Base-by-base conservation (phyloP, 2,113 vertebrate species). In the Lates calcarifer region DNA sequence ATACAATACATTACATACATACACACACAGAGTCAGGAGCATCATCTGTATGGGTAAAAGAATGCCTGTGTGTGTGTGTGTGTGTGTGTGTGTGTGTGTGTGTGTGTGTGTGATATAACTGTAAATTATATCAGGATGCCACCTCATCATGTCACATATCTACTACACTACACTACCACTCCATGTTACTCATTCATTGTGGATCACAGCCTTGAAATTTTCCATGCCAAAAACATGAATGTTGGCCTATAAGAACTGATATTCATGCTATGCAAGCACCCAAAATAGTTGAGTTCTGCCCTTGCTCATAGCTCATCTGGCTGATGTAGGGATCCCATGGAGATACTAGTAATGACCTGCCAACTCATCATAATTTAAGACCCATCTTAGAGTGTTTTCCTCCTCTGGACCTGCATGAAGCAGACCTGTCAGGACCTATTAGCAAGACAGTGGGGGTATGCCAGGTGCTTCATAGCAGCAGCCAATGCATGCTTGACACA, bases 321-420 rank as follows among this genome's bases (percentile, higher is more conserved):
- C 51, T 80, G 47, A 73, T 67, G 56, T 39, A 72, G 5, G 33
- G 60, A 61, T 61, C 51, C 41, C 61, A 75, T 29, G 64, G 65
- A 81, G 69, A 77, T 64, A 81, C 47, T 55, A 65, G 77, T 77
- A 83, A 91, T 84, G 64, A 79, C 77, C 82, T 84, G 79, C 82
- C 90, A 82, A 70, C 47, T 74, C 63, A 62, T 90, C 85, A 89
- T 81, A 60, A 86, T 77, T 83, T 78, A 78, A 82, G 65, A 62
- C 8, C 47, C 55, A 77, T 89, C 69, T 81, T 62, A 39, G 24
- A 82, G 77, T 82, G 79, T 75, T 82, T 91, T 88, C 79, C 65
- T 84, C 67, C 64, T 60, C 75, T 92, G 85, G 91, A 90, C 66
- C 56, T 79, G 75, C 77, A 91, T 94, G 77, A 91, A 91, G 85